Evolutionary conservation across 2,797 vertebrate genomes (phyloP).

Genomic region (Channallabes apus): DNA sequence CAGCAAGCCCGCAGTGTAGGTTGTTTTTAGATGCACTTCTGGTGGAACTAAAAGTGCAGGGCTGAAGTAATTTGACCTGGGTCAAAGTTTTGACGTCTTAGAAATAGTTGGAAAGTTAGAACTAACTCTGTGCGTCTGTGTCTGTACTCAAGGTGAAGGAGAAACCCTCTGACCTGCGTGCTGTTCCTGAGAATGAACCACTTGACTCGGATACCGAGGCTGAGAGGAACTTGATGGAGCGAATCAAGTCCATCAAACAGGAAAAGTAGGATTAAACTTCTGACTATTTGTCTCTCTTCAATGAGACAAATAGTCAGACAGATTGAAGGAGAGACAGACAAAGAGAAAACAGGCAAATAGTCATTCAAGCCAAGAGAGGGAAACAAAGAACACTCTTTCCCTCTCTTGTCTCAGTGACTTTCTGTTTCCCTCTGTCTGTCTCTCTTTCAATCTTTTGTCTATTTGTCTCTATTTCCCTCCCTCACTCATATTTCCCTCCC

Average conservation of each 20-base stretch:
- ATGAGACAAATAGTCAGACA: no score
- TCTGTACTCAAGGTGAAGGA: constrained; percentile 57
- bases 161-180: constrained; percentile 72
- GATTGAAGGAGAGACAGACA: no score
- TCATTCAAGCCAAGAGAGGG: no score
- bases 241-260: constrained; percentile 94
- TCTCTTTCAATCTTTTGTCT: background rate
- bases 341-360: no score
- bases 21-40: background rate
- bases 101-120: background rate
- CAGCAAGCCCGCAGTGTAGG: background rate
- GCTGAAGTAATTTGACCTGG: background rate
- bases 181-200: constrained; percentile 80
- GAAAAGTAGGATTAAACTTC: constrained; percentile 82
- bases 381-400: background rate
- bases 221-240: constrained; percentile 86
- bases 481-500: no score
- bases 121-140: background rate
- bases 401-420: background rate
- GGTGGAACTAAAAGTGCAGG: background rate
- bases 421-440: background rate
- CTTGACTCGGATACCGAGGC: constrained; percentile 78
- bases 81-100: background rate
- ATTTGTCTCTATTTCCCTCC: background rate
- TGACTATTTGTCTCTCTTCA: background rate